Conservation (phyloP, 2,113 vertebrate genomes). For the Oncorhynchus keta region DNA sequence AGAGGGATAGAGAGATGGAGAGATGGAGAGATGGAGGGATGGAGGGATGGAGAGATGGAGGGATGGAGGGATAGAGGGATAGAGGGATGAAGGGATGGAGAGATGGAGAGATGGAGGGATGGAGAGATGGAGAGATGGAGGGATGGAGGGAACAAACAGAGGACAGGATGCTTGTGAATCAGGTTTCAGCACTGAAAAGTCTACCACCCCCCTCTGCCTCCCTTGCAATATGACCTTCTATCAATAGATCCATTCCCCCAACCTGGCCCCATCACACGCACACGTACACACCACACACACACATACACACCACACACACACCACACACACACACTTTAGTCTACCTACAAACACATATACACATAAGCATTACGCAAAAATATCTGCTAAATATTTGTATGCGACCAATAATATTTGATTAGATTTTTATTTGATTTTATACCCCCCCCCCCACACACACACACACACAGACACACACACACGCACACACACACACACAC, state of each 20-base stretch:
- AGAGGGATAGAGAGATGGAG: accelerated
- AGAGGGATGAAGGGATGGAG: background rate
- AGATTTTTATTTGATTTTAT: too few relatives aligned
- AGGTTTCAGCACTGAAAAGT: constrained; percentile 35
- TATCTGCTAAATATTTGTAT: too few relatives aligned
- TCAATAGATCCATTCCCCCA: constrained; percentile 45
- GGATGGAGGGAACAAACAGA: background rate
- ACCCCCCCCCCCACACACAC: too few relatives aligned
- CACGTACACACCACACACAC: background rate
- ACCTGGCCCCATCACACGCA: constrained; percentile 8
- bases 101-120: background rate
- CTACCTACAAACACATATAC: constrained; percentile 38
- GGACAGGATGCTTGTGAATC: constrained; percentile 50
- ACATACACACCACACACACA: background rate
- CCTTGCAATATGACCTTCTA: constrained; percentile 50
- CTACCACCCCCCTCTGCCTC: too few relatives aligned
- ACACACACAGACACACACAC: too few relatives aligned
- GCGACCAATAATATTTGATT: too few relatives aligned
- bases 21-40: too few relatives aligned
- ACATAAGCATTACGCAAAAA: too few relatives aligned
- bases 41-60: too few relatives aligned
- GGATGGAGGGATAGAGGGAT: too few relatives aligned
- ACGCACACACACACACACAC: too few relatives aligned
- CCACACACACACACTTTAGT: constrained; percentile 34
- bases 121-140: background rate